Conservation (phyloP, 2,113 vertebrate species). For the Prochilodus magdalenae region DNA sequence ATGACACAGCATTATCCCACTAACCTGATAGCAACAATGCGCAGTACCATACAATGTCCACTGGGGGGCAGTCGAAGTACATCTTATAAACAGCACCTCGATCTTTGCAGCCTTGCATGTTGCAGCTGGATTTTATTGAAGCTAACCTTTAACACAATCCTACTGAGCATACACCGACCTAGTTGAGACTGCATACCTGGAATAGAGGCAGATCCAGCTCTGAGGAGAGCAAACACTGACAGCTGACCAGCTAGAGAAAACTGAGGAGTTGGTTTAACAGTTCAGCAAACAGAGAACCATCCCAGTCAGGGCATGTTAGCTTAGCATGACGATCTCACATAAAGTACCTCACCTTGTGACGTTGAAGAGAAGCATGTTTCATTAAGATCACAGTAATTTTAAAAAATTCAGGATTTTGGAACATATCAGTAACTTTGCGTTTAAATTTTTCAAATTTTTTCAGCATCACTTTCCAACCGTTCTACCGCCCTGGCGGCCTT, state of each 20-base stretch:
- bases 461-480: no score
- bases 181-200: neutral
- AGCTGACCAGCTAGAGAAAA: neutral
- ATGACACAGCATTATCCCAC: no score
- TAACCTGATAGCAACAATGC: neutral
- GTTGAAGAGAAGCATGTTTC: no score
- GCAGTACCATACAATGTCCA: neutral
- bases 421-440: no score
- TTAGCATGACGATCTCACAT: neutral
- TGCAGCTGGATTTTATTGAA: neutral
- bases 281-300: neutral
- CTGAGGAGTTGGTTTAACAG: no score
- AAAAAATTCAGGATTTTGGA: no score
- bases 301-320: neutral
- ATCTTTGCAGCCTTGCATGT: neutral
- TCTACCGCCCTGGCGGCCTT: no score
- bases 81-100: neutral
- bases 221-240: neutral
- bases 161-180: neutral
- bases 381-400: no score
- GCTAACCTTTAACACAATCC: neutral
- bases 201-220: neutral
- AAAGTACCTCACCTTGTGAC: no score
- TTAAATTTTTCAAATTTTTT: no score
- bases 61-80: slow-evolving; percentile 29